These are phyloP conservation scores for Macrosteles quadrilineatus DNA, from an alignment of 1,140 invertebrate species.

Conservation along the genomic window DNA sequence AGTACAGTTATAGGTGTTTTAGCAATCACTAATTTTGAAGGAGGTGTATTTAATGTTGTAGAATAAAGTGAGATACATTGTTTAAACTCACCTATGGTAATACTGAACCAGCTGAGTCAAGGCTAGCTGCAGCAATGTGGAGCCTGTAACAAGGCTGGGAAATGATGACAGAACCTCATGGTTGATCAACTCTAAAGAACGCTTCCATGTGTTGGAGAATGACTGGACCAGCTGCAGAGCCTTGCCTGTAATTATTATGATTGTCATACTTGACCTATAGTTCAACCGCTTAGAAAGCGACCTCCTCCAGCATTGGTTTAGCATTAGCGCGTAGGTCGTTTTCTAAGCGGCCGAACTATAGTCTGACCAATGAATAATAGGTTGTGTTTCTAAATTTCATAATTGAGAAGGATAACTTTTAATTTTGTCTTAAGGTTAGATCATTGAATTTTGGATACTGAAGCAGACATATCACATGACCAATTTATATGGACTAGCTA, in stretches of 20 bases:
- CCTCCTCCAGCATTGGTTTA: too few species aligned
- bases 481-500: background rate
- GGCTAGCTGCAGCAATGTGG: slow-evolving; percentile 88
- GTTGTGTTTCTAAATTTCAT: background rate
- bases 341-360: background rate
- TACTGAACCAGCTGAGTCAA: slow-evolving; percentile 96
- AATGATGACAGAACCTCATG: slow-evolving; percentile 93
- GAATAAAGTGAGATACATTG: too few species aligned
- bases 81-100: slow-evolving; percentile 76
- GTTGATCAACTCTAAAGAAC: slow-evolving; percentile 92
- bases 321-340: too few species aligned
- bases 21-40: too few species aligned
- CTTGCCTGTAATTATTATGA: slow-evolving; percentile 56
- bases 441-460: background rate
- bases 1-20: too few species aligned
- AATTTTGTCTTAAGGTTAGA: background rate
- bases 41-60: too few species aligned
- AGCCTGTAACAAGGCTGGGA: slow-evolving; percentile 94
- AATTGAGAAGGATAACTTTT: background rate
- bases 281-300: too few species aligned
- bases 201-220: slow-evolving; percentile 93
- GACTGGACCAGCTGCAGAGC: slow-evolving; percentile 80
- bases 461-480: background rate
- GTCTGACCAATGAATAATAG: background rate
- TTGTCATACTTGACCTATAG: background rate